A percentile compares a stretch with the other conserved stretches of the same genome.
These are phyloP conservation scores for Copidosoma aretas DNA, from an alignment of 2,888 invertebrate species.

Conservation along the genomic window DNA sequence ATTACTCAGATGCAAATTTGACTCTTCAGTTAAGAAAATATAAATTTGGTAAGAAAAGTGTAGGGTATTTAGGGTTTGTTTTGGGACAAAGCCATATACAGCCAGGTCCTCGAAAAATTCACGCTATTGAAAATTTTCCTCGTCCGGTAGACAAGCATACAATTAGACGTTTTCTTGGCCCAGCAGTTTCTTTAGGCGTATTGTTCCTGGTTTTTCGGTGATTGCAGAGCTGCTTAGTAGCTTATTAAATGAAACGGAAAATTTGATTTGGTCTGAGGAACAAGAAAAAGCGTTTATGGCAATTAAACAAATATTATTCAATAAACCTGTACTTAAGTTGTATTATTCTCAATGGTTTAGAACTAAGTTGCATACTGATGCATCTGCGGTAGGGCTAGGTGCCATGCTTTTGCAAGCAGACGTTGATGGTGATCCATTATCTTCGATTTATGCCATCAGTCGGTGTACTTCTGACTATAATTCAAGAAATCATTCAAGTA, in stretches of 20 bases:
- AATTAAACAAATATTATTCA: constrained; percentile 17
- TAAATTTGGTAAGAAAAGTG: too few relatives aligned
- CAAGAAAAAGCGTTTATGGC: constrained; percentile 11
- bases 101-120: too few relatives aligned
- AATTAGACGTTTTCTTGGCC: too few relatives aligned
- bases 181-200: too few relatives aligned
- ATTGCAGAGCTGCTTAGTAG: constrained; percentile 6
- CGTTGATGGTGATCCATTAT: not conserved
- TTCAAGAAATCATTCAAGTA: constrained; percentile 29
- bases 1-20: too few relatives aligned
- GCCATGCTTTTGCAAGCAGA: constrained; percentile 29
- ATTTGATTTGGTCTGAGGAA: not conserved
- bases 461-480: constrained; percentile 20
- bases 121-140: too few relatives aligned
- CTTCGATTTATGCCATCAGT: constrained; percentile 32
- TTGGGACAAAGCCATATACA: too few relatives aligned
- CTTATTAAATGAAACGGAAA: constrained; percentile 15
- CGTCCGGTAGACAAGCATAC: too few relatives aligned
- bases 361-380: constrained; percentile 36
- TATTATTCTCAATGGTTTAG: constrained; percentile 8
- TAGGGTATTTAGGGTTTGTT: too few relatives aligned
- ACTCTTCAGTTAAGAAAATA: too few relatives aligned
- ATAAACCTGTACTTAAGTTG: constrained; percentile 9
- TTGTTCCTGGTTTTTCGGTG: too few relatives aligned
- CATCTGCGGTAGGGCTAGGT: constrained; percentile 26